phyloP scores from a whole-genome alignment of 2,113 vertebrate genomes.

The Plecturocebus donacophilus region DNA sequence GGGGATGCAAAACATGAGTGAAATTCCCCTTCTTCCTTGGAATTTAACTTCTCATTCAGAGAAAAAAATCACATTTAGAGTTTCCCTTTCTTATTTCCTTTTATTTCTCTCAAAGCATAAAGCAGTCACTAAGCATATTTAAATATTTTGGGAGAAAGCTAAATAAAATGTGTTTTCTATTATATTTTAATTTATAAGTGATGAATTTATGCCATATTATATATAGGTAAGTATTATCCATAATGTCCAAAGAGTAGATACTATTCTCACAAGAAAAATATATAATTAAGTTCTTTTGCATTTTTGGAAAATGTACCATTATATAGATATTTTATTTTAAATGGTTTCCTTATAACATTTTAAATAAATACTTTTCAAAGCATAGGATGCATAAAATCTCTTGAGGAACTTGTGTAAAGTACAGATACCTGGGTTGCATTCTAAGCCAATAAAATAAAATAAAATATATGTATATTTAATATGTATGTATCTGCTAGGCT shows the following conservation, averaged over 20 bases:
- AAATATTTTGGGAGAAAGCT: not conserved
- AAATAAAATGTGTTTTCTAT: not conserved
- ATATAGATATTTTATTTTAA: not conserved
- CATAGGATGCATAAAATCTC: not conserved
- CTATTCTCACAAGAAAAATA: not conserved
- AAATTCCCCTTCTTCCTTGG: not conserved
- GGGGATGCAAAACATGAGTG: not conserved
- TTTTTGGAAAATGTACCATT: not conserved
- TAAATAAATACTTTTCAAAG: not conserved
- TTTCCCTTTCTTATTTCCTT: not conserved
- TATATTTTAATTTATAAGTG: not conserved
- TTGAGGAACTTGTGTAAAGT: not conserved
- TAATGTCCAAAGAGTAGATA: not conserved
- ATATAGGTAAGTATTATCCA: not conserved
- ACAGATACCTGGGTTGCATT: not conserved
- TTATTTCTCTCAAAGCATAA: not conserved
- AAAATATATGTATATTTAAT: not conserved
- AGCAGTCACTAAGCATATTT: not conserved
- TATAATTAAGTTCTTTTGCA: not conserved
- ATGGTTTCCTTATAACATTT: not conserved
- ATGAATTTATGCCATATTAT: not conserved
- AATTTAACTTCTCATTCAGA: not conserved
- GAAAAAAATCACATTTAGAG: not conserved
- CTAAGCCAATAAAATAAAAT: not conserved
- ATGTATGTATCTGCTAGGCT: not conserved